phyloP scores from a whole-genome alignment of 2,888 invertebrate genomes.

The Agrypnus murinus region DNA sequence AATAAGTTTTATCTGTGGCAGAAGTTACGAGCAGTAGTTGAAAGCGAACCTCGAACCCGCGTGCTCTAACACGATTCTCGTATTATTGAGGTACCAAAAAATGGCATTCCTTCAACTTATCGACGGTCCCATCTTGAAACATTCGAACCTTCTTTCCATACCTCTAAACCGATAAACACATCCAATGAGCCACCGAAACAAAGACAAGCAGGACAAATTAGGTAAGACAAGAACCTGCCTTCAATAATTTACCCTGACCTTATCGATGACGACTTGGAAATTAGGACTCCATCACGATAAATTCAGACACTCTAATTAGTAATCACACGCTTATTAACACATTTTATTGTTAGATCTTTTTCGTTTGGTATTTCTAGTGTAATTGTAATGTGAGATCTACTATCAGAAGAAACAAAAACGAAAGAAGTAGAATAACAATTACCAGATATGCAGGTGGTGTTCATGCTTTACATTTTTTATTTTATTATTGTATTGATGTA shows the following conservation, averaged over 20 bases:
- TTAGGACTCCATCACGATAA: constrained; percentile 49
- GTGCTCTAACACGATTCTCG: constrained; percentile 63
- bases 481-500: too few species aligned
- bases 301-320: constrained; percentile 50
- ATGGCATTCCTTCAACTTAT: constrained; percentile 64
- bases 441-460: too few species aligned
- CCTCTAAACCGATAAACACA: constrained; percentile 68
- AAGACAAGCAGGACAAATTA: constrained; percentile 69
- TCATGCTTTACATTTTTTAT: too few species aligned
- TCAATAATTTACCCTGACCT: constrained; percentile 67
- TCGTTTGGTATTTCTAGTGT: not conserved
- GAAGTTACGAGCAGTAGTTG: constrained; percentile 58
- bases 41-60: constrained; percentile 43
- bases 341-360: constrained; percentile 30
- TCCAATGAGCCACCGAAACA: constrained; percentile 67
- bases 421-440: too few species aligned
- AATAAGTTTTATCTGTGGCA: constrained; percentile 49
- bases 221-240: constrained; percentile 68
- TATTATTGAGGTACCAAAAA: constrained; percentile 63
- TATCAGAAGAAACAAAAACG: too few species aligned
- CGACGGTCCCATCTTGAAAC: constrained; percentile 65
- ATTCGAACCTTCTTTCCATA: constrained; percentile 64
- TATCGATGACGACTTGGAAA: constrained; percentile 55
- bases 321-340: constrained; percentile 49
- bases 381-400: too few species aligned